A percentile compares a stretch with the other conserved stretches of the same genome.
Conservation (phyloP, 2,113 vertebrate genomes). For the Condylura cristata region DNA sequence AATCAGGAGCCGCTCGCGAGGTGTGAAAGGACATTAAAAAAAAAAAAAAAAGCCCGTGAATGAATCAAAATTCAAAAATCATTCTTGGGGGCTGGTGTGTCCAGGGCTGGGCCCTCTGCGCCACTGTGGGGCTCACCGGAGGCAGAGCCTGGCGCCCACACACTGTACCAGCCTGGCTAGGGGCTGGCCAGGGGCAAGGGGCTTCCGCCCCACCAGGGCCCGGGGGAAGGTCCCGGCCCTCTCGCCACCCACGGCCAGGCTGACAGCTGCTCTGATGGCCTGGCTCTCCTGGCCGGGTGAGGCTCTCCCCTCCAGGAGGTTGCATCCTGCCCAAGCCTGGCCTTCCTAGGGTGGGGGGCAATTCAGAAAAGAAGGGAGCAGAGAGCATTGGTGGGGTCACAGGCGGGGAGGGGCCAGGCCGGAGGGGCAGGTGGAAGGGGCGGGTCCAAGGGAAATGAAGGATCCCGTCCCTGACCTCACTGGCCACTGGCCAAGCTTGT, state of each 20-base stretch:
- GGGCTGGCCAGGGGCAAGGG: neutral
- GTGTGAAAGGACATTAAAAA: neutral
- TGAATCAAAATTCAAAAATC: slow-evolving; percentile 2
- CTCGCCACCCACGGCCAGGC: too few species aligned
- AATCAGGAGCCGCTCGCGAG: slow-evolving; percentile 57
- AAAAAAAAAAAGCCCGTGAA: neutral
- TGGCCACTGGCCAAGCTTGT: neutral
- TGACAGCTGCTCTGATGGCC: too few species aligned
- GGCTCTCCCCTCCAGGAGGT: too few species aligned
- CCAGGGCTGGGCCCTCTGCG: neutral
- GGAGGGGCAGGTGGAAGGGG: slow-evolving; percentile 22
- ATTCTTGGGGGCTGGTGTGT: neutral
- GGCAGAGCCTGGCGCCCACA: neutral
- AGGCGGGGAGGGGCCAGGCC: too few species aligned
- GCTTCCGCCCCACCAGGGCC: neutral
- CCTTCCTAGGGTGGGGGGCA: neutral
- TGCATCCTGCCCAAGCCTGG: too few species aligned
- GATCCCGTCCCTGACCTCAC: neutral
- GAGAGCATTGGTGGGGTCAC: too few species aligned
- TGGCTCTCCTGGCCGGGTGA: too few species aligned
- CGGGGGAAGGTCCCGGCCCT: too few species aligned
- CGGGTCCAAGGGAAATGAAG: neutral
- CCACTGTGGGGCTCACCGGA: neutral
- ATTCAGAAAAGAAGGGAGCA: neutral
- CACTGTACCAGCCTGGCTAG: neutral